phyloP scores from a whole-genome alignment of 2,888 invertebrate species.

The Conus canariensis region DNA sequence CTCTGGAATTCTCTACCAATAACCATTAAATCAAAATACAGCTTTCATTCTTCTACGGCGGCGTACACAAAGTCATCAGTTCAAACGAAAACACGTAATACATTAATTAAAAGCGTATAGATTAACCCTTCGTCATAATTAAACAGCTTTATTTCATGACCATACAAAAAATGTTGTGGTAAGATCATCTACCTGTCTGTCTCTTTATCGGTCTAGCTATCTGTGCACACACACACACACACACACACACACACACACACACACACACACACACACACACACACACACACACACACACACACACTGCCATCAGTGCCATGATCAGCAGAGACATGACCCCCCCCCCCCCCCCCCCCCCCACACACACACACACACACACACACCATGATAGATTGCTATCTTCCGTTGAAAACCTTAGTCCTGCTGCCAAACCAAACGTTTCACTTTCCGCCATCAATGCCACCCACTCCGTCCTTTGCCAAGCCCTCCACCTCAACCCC shows the following conservation, averaged over 20 bases:
- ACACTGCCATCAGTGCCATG: not conserved
- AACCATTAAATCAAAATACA: no score
- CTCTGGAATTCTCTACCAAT: no score
- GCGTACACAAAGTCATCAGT: no score
- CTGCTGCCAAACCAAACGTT: slow-evolving; percentile 3
- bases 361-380: not conserved
- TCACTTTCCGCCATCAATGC: not conserved
- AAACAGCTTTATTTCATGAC: no score
- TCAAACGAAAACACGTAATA: no score
- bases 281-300: slow-evolving; percentile 7
- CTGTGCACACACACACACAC: not conserved
- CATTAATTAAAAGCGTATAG: no score
- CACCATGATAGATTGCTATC: slow-evolving; percentile 1
- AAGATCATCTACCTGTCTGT: no score
- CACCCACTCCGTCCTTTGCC: not conserved
- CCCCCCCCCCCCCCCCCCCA: not conserved
- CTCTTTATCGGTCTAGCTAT: no score
- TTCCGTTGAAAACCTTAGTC: not conserved
- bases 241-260: not conserved
- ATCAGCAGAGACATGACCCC: not conserved
- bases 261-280: slow-evolving; percentile 6
- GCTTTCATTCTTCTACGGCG: no score
- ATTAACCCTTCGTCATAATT: no score
- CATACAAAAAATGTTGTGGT: no score
- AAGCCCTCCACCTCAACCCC: not conserved